Conservation (phyloP, 2,113 vertebrate genomes). For the Pitta sordida region DNA sequence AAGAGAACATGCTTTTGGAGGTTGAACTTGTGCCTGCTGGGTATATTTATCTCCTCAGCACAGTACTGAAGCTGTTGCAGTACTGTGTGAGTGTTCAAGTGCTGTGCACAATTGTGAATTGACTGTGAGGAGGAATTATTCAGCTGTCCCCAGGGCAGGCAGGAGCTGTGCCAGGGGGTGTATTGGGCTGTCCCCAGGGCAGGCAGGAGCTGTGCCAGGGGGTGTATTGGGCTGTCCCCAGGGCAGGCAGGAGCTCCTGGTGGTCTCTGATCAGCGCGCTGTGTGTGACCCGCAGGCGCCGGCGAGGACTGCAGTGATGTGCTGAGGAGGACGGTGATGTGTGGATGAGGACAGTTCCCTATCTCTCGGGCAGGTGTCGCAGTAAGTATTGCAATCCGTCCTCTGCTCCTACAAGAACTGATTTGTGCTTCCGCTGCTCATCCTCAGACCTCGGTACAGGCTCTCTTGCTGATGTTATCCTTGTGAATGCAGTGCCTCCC, state of each 20-base stretch:
- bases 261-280: background rate
- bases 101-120: background rate
- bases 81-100: background rate
- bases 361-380: slow-evolving; percentile 12
- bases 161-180: background rate
- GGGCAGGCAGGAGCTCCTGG: background rate
- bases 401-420: background rate
- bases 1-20: background rate
- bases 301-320: background rate
- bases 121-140: background rate
- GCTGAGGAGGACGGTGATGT: background rate
- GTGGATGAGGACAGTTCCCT: background rate
- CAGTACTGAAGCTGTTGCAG: background rate
- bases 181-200: background rate
- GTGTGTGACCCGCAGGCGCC: background rate
- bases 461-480: background rate
- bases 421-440: background rate
- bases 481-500: background rate
- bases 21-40: background rate
- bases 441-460: background rate
- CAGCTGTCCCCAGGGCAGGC: background rate
- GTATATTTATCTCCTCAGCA: background rate
- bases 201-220: background rate
- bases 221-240: background rate
- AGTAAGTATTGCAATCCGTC: background rate